Evolutionary conservation across 2,113 vertebrate species (phyloP).

Genomic region (Motacilla tschutschensis): DNA sequence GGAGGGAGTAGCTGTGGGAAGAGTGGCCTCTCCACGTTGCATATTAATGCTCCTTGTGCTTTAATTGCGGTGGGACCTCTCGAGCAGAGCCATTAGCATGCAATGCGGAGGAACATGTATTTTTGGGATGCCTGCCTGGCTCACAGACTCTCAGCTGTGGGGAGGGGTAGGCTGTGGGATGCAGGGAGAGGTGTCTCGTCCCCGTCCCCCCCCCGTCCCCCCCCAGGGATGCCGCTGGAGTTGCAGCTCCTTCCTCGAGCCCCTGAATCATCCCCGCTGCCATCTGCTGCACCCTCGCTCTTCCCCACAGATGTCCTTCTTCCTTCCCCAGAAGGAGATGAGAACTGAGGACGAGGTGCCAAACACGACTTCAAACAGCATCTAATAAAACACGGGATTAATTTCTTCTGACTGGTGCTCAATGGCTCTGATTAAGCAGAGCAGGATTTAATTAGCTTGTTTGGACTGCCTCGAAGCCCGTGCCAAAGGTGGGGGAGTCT

Average conservation of each 20-base stretch:
- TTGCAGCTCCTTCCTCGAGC: conserved; percentile 30
- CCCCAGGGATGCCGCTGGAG: conserved; percentile 18
- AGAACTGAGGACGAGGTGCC: conserved; percentile 46
- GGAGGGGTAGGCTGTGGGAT: conserved; percentile 1
- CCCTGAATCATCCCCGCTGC: conserved; percentile 59
- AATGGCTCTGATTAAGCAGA: conserved; percentile 60
- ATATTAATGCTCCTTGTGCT: conserved; percentile 27
- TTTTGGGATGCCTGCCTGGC: conserved; percentile 56
- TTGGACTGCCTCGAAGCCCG: not conserved
- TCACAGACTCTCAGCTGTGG: not conserved
- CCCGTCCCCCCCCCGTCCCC: too few species aligned
- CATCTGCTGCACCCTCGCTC: conserved; percentile 60
- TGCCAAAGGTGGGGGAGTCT: conserved; percentile 30
- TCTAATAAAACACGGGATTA: conserved; percentile 60
- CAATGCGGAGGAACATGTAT: conserved; percentile 46
- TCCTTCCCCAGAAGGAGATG: conserved; percentile 63
- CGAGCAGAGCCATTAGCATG: conserved; percentile 14
- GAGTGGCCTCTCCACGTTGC: conserved; percentile 47
- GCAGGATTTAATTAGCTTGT: conserved; percentile 59
- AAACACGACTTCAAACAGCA: conserved; percentile 43
- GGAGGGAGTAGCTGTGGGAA: conserved; percentile 61
- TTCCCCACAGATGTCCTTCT: conserved; percentile 60
- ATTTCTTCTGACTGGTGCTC: conserved; percentile 61
- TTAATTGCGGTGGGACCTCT: conserved; percentile 52
- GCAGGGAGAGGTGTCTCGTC: conserved; percentile 1